Conservation (phyloP, 2,797 vertebrate species). For the Limosa lapponica region DNA sequence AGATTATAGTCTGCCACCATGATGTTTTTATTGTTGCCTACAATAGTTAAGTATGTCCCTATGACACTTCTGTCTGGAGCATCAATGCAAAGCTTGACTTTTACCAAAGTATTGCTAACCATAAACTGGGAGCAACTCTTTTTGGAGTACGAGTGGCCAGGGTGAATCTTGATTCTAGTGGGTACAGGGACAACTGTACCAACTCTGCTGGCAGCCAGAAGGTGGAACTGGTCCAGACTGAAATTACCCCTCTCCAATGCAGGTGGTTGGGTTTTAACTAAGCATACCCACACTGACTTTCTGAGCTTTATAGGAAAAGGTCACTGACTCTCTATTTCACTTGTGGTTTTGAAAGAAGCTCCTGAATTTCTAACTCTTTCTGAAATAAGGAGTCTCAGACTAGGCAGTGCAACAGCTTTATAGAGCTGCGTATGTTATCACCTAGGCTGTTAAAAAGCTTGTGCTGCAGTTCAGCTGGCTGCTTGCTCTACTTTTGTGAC, state of each 20-base stretch:
- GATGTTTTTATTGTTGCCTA: neutral
- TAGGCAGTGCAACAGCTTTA: neutral
- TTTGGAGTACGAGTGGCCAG: neutral
- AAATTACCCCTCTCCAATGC: neutral
- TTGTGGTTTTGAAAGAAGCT: neutral
- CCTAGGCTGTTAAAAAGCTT: conserved; percentile 19
- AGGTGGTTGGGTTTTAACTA: neutral
- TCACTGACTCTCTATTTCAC: neutral
- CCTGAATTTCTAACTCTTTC: neutral
- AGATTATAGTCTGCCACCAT: neutral
- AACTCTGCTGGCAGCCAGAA: neutral
- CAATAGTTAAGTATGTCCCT: neutral
- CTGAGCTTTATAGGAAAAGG: neutral
- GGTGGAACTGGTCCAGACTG: neutral
- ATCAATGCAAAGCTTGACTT: neutral
- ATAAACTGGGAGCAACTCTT: neutral
- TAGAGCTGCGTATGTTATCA: neutral
- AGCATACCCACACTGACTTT: neutral
- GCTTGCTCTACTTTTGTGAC: conserved; percentile 53
- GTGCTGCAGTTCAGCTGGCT: conserved; percentile 33
- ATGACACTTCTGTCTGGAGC: neutral
- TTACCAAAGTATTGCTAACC: neutral
- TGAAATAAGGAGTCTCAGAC: neutral
- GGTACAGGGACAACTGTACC: neutral
- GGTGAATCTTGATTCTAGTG: neutral